Evolutionary conservation across 2,888 invertebrate genomes (phyloP).

Genomic region (Polydrusus pterygomalis): DNA sequence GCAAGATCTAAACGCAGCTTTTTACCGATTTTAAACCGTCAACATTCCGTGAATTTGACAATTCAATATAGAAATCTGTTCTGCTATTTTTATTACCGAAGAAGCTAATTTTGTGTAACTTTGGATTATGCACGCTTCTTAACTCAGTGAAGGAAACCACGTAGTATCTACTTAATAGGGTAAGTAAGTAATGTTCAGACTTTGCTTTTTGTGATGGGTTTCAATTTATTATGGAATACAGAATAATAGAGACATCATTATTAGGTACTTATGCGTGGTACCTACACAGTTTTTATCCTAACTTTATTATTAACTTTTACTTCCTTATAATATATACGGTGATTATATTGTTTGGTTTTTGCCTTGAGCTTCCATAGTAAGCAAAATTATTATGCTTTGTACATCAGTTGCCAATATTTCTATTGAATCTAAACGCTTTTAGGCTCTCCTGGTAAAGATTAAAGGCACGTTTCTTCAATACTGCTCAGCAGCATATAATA

Average conservation of each 20-base stretch:
- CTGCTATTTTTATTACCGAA: slow-evolving; percentile 60
- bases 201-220: slow-evolving; percentile 34
- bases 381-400: slow-evolving; percentile 44
- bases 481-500: slow-evolving; percentile 18
- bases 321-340: slow-evolving; percentile 47
- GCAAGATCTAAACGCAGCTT: slow-evolving; percentile 3
- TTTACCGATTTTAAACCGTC: slow-evolving; percentile 56
- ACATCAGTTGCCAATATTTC: slow-evolving; percentile 44
- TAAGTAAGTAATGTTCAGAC: slow-evolving; percentile 26
- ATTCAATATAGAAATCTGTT: slow-evolving; percentile 64
- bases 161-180: slow-evolving; percentile 31
- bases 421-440: slow-evolving; percentile 42
- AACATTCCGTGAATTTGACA: slow-evolving; percentile 64
- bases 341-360: slow-evolving; percentile 48
- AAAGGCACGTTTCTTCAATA: slow-evolving; percentile 31
- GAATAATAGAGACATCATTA: slow-evolving; percentile 50
- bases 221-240: slow-evolving; percentile 39
- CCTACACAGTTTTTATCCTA: slow-evolving; percentile 38
- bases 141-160: slow-evolving; percentile 35
- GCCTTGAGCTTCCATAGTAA: slow-evolving; percentile 42
- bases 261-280: slow-evolving; percentile 35
- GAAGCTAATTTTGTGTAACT: slow-evolving; percentile 60
- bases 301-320: slow-evolving; percentile 43
- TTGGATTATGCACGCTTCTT: slow-evolving; percentile 61
- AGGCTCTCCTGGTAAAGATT: slow-evolving; percentile 31